These are phyloP conservation scores for Hetaerina americana DNA, from an alignment of 1,140 invertebrate genomes.

Conservation along the genomic window DNA sequence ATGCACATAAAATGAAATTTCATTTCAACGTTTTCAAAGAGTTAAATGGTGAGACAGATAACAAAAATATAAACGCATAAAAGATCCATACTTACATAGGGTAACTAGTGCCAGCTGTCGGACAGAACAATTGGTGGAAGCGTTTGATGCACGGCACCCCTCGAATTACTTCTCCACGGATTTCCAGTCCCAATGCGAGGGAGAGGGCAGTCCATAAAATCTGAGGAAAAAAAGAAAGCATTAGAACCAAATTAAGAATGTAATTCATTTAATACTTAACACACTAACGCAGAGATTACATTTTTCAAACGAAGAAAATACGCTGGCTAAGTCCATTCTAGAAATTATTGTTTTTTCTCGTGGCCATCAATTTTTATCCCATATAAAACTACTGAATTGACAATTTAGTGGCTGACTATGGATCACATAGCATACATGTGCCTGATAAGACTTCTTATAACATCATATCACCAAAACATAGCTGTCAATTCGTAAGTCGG, in stretches of 20 bases:
- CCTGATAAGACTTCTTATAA: no score
- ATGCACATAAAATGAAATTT: no score
- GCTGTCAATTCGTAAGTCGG: no score
- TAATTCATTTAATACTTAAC: neutral
- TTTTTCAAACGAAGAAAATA: neutral
- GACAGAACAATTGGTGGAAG: conserved; percentile 79
- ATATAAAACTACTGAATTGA: no score
- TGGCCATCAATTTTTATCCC: no score
- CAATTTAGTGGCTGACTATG: no score
- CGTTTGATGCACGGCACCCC: conserved; percentile 79
- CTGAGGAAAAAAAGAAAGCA: conserved; percentile 38
- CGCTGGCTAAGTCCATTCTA: neutral
- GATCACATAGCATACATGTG: no score
- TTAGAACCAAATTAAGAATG: neutral
- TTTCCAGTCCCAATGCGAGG: conserved; percentile 66
- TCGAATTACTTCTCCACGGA: conserved; percentile 68
- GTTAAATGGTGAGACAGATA: no score
- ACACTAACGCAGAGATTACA: neutral
- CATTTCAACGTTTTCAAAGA: no score
- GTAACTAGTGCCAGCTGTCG: conserved; percentile 76
- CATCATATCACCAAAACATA: no score
- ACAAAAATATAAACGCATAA: neutral
- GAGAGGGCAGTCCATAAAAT: conserved; percentile 80
- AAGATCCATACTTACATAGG: conserved; percentile 56
- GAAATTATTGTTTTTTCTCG: no score